Base-by-base conservation (phyloP, 2,888 invertebrate genomes). In the Drosophila fungiperda region DNA sequence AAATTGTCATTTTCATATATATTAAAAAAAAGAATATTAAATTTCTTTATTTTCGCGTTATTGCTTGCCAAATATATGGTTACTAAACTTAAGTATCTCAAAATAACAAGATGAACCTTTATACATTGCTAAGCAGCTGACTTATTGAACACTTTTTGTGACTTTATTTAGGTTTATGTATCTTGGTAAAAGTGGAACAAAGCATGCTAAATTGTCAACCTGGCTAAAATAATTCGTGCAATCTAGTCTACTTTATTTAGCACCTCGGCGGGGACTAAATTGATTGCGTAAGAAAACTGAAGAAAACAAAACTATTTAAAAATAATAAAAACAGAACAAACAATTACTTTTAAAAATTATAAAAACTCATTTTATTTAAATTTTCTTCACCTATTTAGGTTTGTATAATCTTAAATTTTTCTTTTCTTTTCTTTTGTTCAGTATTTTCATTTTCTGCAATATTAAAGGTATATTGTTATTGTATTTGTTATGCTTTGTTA, bases 71-170 rank as follows among this genome's bases (percentile, higher is more conserved):
- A 68, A 33, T 42, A 71, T 55, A 48, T 52, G 42, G 35, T 48
- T 58, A 48, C 20, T 17, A 55, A 77, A 54, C 38, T 15, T 38
- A 50, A 36, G n/a, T 15, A 29, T 38, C 17, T 36, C 17, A 48
- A 63, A 55, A 55, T 23, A 63, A 53, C 11, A 38, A 8, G n/a
- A 20, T 48, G 33, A 38, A 48, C 7, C 32, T 48, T 54, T 32
- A 48, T 48, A 48, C 29, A n/a, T 23, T 36, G 36, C 57, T 64
- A 63, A 70, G 58, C 77, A 58, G 63, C 55, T 76, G 80, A 59
- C 55, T 77, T 72, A 67, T 86, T 83, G 83, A 88, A 83, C 89
- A 88, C 81, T 86, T 80, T 61, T 67, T 84, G 88, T 87, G 85
- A 84, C 80, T 79, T 83, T 50, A 82, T 70, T 80, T 81, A 78